phyloP scores from a whole-genome alignment of 2,113 vertebrate genomes.

The Chitala chitala region DNA sequence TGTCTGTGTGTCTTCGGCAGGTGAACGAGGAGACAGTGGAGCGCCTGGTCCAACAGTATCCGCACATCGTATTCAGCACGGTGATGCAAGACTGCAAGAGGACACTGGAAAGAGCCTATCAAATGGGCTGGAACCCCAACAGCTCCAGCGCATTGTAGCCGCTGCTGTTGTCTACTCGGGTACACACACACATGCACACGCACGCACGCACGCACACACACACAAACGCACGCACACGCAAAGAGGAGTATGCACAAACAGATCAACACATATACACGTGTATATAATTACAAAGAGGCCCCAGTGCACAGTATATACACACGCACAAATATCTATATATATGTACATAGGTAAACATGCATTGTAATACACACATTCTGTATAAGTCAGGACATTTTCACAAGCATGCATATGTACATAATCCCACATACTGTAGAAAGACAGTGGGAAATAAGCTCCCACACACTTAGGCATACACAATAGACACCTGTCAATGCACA shows the following conservation, averaged over 20 bases:
- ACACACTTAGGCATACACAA: background rate
- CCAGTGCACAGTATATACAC: background rate
- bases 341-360: background rate
- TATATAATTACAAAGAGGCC: background rate
- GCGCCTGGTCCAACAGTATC: constrained; percentile 90
- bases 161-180: constrained; percentile 22
- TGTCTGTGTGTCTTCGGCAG: constrained; percentile 58
- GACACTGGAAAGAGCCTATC: constrained; percentile 94
- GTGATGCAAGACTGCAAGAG: constrained; percentile 99
- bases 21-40: constrained; percentile 95
- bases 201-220: constrained; percentile 17
- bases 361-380: no score
- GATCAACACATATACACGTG: constrained; percentile 11
- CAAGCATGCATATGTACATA: constrained; percentile 13
- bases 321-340: constrained; percentile 17
- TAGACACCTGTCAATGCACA: background rate
- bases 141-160: constrained; percentile 80
- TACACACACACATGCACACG: constrained; percentile 23
- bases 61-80: constrained; percentile 96
- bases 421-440: background rate
- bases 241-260: background rate
- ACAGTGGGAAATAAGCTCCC: no score
- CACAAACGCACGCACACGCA: constrained; percentile 14
- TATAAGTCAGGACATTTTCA: no score
- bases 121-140: constrained; percentile 97